Evolutionary conservation across 2,888 invertebrate species (phyloP).

Genomic region (Acleris literana): DNA sequence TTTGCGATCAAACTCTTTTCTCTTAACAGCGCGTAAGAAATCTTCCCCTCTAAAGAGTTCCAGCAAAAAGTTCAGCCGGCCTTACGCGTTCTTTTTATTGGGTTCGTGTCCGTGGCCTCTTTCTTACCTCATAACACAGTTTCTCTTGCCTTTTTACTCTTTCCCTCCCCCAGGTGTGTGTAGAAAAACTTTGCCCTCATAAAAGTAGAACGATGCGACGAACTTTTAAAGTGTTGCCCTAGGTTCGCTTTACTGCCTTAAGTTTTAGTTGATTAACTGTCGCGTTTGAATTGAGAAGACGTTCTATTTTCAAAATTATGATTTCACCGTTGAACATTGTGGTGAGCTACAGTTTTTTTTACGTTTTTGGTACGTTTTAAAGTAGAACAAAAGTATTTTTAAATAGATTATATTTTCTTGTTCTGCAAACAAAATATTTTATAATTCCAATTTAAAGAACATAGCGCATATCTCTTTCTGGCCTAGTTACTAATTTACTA

Average conservation of each 20-base stretch:
- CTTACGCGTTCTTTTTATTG: constrained; percentile 80
- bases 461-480: too few relatives aligned
- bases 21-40: constrained; percentile 19
- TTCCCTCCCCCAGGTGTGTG: constrained; percentile 55
- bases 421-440: too few relatives aligned
- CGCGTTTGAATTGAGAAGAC: background rate
- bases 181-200: constrained; percentile 57
- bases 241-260: constrained; percentile 15
- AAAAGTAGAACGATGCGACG: constrained; percentile 26
- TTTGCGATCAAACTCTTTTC: constrained; percentile 10
- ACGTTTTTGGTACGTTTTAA: too few relatives aligned
- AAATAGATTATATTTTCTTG: too few relatives aligned
- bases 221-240: constrained; percentile 38
- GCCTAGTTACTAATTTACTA: too few relatives aligned
- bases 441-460: too few relatives aligned
- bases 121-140: constrained; percentile 83
- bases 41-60: constrained; percentile 52
- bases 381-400: too few relatives aligned
- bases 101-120: constrained; percentile 75
- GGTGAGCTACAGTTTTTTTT: too few relatives aligned
- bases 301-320: background rate
- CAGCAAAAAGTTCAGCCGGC: constrained; percentile 66
- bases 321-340: background rate
- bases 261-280: constrained; percentile 1
- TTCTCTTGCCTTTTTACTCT: constrained; percentile 62